Evolutionary conservation across 2,797 vertebrate genomes (phyloP).

Genomic region (Nyctibius grandis): DNA sequence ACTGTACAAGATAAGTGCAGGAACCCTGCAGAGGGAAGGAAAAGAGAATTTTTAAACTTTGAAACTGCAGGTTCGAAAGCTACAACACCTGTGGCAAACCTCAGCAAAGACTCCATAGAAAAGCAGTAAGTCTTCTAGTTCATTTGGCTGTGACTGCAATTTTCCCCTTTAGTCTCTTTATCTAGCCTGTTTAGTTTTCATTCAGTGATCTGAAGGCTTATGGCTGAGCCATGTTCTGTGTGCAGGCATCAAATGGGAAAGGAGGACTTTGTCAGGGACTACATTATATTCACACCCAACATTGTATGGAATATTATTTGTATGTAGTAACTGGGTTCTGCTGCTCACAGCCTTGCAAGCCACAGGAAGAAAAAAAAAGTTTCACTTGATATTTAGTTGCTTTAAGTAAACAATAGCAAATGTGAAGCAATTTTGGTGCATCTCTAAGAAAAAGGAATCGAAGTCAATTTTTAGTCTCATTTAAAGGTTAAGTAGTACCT

Average conservation of each 20-base stretch:
- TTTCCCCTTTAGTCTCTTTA: neutral
- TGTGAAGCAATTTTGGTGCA: neutral
- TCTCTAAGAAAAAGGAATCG: neutral
- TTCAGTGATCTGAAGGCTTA: neutral
- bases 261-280: neutral
- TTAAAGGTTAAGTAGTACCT: neutral
- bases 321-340: neutral
- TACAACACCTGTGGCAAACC: neutral
- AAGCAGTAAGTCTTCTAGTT: neutral
- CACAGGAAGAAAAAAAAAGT: neutral
- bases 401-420: neutral
- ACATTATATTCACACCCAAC: neutral
- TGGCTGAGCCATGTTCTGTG: neutral
- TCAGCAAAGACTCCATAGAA: neutral
- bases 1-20: slow-evolving; percentile 90
- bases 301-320: accelerated
- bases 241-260: neutral
- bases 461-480: neutral
- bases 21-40: slow-evolving; percentile 78
- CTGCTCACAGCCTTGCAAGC: neutral
- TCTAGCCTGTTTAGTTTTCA: neutral
- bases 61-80: neutral
- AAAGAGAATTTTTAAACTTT: neutral
- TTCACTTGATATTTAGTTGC: neutral
- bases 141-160: neutral